Base-by-base conservation (phyloP, 2,113 vertebrate species). In the Neodontobutis hainanensis region DNA sequence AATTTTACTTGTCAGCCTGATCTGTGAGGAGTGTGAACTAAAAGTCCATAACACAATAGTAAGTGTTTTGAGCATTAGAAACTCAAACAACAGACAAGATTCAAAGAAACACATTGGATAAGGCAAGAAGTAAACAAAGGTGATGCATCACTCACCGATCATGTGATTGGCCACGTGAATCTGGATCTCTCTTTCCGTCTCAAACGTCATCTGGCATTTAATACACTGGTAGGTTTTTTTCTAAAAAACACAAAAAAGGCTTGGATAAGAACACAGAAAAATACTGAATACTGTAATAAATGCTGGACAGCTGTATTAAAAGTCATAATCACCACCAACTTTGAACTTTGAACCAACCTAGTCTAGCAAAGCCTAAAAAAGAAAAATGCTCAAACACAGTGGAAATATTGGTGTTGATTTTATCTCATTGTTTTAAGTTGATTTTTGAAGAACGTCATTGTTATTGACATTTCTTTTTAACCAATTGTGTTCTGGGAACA, bases 171-270 rank as follows among this genome's bases (percentile, higher is more conserved):
- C 97, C 42, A 98, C 97, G 11, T 99, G 97, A 85, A 99, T 98
- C 90, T 99, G 97, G 90, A 99, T 99, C 92, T 99, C 97, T 73
- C 97, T 86, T 81, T 99, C 97, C 0, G 95, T 99, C 93, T 99
- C 97, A 85, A 99, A 99, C 73, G 97, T 99, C 97, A 98, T 99
- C 95, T 98, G 97, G 94, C 96, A 99, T 94, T 99, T 99, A 93
- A 99, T 99, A 94, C 97, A 99, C 79, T 98, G 96, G 92, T 98
- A 98, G 61, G 96, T 99, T 92, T 99, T 98, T 85, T 99, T 99
- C 97, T 98, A 87, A 88, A 52, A 69, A 47, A 70, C 4, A 59
- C 14, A 40, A 56, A 0, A 67, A 16, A 69, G 4, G 63, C 0
- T 67, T n/a, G 70, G 1, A 47, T 8, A 1, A 8, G 27, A 65